Evolutionary conservation across 2,888 invertebrate genomes (phyloP), one percentile per base, ranked within the genome.

Genomic region (Synanthedon vespiformis): DNA sequence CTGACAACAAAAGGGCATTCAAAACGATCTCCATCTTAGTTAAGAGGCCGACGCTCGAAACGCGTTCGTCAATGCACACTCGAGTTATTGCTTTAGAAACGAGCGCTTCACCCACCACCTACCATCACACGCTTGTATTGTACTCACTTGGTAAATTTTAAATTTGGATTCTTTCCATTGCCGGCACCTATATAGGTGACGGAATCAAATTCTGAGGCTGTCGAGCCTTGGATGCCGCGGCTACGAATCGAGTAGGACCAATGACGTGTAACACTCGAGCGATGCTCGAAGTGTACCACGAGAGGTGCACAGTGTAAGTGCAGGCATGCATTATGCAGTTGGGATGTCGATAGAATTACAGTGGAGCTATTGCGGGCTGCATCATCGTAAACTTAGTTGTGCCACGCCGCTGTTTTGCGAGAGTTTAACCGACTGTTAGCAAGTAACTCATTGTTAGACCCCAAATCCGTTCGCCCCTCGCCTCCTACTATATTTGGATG

Each of bases 21-120:
- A 74, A 73, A 77, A 70, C 70, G 74, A 78, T 78, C 66, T 70
- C 61, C 64, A 63, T 69, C 74, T 74, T 74, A 77, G 73, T 76
- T 71, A 74, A 77, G 77, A 67, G 74, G 74, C 67, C 64, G 74
- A 70, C 77, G 74, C 80, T 80, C 64, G 68, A 74, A 75, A 68
- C 72, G 77, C 79, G 77, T 76, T 74, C 79, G 76, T 80, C 83
- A 79, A 76, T 77, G 79, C 73, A 73, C 77, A 76, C 80, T 82
- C 71, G 67, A 77, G 79, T 74, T 77, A 76, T 66, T 67, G 62
- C 78, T 77, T 74, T 76, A 65, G 71, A 68, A 77, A 77, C 74
- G 74, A 74, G 44, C 44, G 14, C 14, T 44, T 44, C 44, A 44
- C 44, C 44, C 13, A 2, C 44, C 44, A n/a, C 14, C 2, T 14